Evolutionary conservation across 2,113 vertebrate genomes (phyloP).

Genomic region (Rhodinocichla rosea): DNA sequence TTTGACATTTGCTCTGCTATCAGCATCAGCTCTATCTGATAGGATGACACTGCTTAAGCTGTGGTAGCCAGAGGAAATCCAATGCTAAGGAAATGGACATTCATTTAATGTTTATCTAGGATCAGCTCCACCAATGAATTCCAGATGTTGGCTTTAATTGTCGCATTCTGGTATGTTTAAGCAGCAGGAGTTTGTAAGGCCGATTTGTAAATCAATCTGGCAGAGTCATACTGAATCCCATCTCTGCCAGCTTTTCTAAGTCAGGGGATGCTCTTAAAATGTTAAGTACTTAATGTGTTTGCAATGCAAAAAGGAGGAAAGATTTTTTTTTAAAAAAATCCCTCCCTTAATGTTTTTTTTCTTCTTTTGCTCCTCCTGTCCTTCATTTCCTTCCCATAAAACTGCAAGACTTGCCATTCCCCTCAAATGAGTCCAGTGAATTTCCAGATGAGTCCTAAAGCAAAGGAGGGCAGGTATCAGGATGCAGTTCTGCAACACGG

Average conservation of each 20-base stretch:
- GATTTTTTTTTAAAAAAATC: background rate
- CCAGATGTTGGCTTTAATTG: conserved; percentile 83
- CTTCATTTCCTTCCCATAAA: background rate
- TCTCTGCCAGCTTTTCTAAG: conserved; percentile 49
- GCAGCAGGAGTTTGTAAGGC: conserved; percentile 65
- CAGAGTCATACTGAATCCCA: conserved; percentile 45
- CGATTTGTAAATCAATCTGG: conserved; percentile 75
- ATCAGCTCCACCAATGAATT: conserved; percentile 76
- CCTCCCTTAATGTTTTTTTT: background rate
- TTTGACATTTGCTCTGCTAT: conserved; percentile 61
- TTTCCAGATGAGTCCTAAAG: background rate
- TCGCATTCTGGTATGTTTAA: conserved; percentile 61
- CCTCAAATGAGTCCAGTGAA: background rate
- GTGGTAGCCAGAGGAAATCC: conserved; percentile 74
- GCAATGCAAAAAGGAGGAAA: background rate
- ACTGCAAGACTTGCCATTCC: background rate
- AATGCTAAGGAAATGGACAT: conserved; percentile 71
- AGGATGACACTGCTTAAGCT: conserved; percentile 60
- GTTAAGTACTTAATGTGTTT: background rate
- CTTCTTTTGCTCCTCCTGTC: background rate
- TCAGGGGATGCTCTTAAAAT: conserved; percentile 55
- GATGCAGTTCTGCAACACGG: background rate
- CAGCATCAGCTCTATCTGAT: conserved; percentile 53
- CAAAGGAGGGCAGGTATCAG: background rate
- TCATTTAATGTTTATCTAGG: conserved; percentile 72